phyloP scores from a whole-genome alignment of 2,113 vertebrate genomes.

The Dicrurus megarhynchus region DNA sequence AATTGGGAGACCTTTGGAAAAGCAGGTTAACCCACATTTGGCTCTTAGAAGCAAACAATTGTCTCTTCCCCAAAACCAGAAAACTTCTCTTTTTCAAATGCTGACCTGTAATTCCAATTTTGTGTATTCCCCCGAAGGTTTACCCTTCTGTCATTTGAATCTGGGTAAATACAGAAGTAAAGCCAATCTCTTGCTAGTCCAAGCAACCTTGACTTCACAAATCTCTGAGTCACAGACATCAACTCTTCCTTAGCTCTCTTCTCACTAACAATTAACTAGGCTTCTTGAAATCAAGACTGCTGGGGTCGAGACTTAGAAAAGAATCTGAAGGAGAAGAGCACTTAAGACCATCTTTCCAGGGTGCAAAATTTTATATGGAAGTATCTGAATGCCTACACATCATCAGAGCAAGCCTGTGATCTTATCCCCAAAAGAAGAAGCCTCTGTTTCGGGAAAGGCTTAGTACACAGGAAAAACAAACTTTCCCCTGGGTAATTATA shows the following conservation, averaged over 20 bases:
- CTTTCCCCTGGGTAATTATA: background rate
- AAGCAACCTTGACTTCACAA: background rate
- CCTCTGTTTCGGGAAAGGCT: background rate
- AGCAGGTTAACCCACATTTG: background rate
- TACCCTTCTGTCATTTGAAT: background rate
- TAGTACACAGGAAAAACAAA: background rate
- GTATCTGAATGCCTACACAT: background rate
- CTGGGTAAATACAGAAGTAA: constrained; percentile 1
- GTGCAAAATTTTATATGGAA: background rate
- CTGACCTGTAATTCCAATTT: background rate
- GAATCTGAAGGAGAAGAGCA: background rate
- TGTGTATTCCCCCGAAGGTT: background rate
- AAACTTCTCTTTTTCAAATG: background rate
- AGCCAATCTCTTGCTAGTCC: constrained; percentile 3
- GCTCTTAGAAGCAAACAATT: background rate
- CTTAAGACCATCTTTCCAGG: background rate
- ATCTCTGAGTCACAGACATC: background rate
- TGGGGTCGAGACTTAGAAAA: background rate
- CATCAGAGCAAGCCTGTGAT: background rate
- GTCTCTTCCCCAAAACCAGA: background rate
- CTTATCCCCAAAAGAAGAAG: background rate
- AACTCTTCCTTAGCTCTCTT: background rate
- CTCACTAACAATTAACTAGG: background rate
- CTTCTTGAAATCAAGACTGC: constrained; percentile 8
- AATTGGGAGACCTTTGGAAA: background rate